phyloP scores from a whole-genome alignment of 2,888 invertebrate species.

The Ectropis crepuscularia region DNA sequence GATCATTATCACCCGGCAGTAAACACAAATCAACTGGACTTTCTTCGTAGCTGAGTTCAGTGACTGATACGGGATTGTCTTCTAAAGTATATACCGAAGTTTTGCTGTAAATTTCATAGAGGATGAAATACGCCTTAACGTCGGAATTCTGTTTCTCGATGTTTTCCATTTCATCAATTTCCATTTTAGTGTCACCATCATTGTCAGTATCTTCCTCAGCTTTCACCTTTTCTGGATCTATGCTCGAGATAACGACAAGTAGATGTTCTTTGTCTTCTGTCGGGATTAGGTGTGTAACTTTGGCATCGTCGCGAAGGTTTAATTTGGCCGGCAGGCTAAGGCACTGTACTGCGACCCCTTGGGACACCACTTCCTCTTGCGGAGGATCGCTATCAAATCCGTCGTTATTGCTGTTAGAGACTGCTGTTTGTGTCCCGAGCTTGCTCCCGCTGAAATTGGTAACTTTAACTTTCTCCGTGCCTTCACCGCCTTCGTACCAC shows the following conservation, averaged over 20 bases:
- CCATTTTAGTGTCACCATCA: constrained; percentile 77
- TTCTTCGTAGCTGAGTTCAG: constrained; percentile 86
- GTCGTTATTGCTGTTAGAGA: constrained; percentile 75
- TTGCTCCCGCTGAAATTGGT: constrained; percentile 68
- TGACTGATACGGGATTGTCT: constrained; percentile 85
- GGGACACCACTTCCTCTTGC: constrained; percentile 72
- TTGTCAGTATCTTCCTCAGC: constrained; percentile 62
- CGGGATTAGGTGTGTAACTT: constrained; percentile 87
- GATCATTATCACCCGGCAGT: constrained; percentile 83
- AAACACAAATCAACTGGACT: constrained; percentile 89
- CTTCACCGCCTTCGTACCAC: constrained; percentile 76
- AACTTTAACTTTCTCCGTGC: constrained; percentile 71
- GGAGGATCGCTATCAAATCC: constrained; percentile 79
- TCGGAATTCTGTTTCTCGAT: constrained; percentile 62
- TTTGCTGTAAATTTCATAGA: constrained; percentile 71
- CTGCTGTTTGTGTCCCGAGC: constrained; percentile 68
- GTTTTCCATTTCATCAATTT: constrained; percentile 69
- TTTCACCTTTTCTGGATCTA: constrained; percentile 66
- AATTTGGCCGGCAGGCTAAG: constrained; percentile 81
- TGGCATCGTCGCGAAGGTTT: constrained; percentile 77
- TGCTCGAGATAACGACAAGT: constrained; percentile 83
- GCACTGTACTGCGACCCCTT: constrained; percentile 84
- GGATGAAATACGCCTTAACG: constrained; percentile 68
- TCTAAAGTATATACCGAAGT: constrained; percentile 72
- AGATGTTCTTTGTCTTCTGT: constrained; percentile 89